Evolutionary conservation across 1,140 invertebrate species (phyloP), one percentile per base, ranked within the genome.

Genomic region (Plodia interpunctella): DNA sequence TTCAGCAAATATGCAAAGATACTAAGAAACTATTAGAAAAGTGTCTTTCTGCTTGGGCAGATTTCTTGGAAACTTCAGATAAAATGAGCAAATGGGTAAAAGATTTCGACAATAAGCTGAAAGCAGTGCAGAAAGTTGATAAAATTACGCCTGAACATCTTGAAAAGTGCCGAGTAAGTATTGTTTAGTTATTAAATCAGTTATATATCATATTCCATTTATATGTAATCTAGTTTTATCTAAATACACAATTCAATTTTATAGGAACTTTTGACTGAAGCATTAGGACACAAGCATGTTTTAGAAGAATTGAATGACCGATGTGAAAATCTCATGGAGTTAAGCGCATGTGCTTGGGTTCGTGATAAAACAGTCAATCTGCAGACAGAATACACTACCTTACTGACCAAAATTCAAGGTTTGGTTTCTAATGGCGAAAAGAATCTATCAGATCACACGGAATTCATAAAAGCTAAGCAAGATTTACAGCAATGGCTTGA

Each of bases 391-490:
- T 97, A 97, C 66, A 95, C 95, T 0, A 92, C 93, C 63, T 73
- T 97, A 0, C 65, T 97, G 49, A 95, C 95, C 0, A 93, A 93
- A 55, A 93, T 94, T 51, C 95, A 97, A 87, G 93, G 94, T 55
- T 86, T 97, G 17, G 94, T 97, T 0, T 94, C 94, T 0, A 94
- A 94, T 76, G 93, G 96, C 2, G 96, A 98, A 74, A 97, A 97
- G 87, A 97, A 96, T 83, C 81, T 97, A 0, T 95, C 94, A 0
- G 96, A 97, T 82, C 95, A 97, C 62, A 97, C 95, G 0, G 96
- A 97, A 76, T 98, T 97, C 82, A 87, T 96, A 0, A 96, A 95
- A 70, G 95, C 95, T 4, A 96, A 96, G 74, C 92, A 94, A 65
- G 94, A 96, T 72, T 90, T 97, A 66, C 93, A 96, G 61, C 91